Conservation (phyloP, 2,888 invertebrate genomes). For the Rosalia funebris region DNA sequence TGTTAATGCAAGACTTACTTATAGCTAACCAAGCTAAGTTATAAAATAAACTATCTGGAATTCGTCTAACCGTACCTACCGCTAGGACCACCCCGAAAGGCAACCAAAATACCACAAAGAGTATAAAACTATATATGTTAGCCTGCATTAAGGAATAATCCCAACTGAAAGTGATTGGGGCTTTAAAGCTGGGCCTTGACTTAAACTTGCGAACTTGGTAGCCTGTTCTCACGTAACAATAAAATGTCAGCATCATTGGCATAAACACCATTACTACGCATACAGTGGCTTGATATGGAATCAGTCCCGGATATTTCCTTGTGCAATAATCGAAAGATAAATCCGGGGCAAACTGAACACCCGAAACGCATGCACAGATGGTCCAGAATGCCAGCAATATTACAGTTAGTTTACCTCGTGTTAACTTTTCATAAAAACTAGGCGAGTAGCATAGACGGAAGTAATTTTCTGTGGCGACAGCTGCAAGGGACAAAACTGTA, state of each 20-base stretch:
- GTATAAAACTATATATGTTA: constrained; percentile 72
- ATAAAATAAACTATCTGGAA: constrained; percentile 70
- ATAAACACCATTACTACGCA: constrained; percentile 69
- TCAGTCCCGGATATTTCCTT: constrained; percentile 67
- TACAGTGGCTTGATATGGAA: constrained; percentile 69
- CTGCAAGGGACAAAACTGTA: constrained; percentile 71
- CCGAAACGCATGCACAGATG: constrained; percentile 68
- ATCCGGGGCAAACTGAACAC: constrained; percentile 70
- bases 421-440: constrained; percentile 65
- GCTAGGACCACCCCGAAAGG: constrained; percentile 74
- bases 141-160: constrained; percentile 72
- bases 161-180: constrained; percentile 71
- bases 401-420: constrained; percentile 66
- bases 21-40: constrained; percentile 76
- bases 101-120: constrained; percentile 74
- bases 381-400: constrained; percentile 69
- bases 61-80: constrained; percentile 65
- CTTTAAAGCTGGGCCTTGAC: constrained; percentile 70
- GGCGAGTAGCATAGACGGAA: constrained; percentile 70
- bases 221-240: constrained; percentile 67
- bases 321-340: constrained; percentile 77
- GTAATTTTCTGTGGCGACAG: constrained; percentile 75
- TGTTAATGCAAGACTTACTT: constrained; percentile 75
- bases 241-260: constrained; percentile 69
- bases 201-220: constrained; percentile 66